A percentile compares a stretch with the other conserved stretches of the same genome.
phyloP scores from a whole-genome alignment of 2,113 vertebrate genomes.

The Engraulis encrasicolus region DNA sequence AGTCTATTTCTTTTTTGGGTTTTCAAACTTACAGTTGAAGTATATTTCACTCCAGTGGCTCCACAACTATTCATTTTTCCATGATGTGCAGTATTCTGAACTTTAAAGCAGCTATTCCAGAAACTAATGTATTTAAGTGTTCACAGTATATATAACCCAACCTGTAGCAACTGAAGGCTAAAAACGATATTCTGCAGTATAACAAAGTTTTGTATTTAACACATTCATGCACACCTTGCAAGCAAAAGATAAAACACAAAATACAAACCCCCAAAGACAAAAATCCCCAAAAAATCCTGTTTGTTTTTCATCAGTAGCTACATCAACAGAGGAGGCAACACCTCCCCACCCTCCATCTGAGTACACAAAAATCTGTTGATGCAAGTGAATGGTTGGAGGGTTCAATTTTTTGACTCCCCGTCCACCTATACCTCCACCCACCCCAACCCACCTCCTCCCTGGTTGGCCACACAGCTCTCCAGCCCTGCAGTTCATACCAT shows the following conservation, averaged over 20 bases:
- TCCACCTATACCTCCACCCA: too few species aligned
- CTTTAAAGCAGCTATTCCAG: too few species aligned
- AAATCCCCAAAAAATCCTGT: too few species aligned
- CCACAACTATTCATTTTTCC: background rate
- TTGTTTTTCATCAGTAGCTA: conserved; percentile 31
- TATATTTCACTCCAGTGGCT: background rate
- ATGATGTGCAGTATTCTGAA: too few species aligned
- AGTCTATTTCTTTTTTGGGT: conserved; percentile 34
- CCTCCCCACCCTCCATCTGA: conserved; percentile 47
- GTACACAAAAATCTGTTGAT: conserved; percentile 54
- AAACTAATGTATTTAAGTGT: too few species aligned
- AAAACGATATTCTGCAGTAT: too few species aligned
- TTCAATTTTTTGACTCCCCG: background rate
- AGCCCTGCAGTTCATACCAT: background rate
- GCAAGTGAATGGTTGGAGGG: conserved; percentile 33
- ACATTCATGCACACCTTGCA: background rate
- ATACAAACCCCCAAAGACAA: too few species aligned
- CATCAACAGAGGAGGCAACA: conserved; percentile 35
- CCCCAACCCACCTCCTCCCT: background rate
- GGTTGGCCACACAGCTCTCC: background rate
- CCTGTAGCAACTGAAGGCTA: too few species aligned
- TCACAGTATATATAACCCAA: too few species aligned
- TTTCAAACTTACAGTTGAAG: background rate
- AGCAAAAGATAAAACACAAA: background rate
- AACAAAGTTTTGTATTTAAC: background rate